Base-by-base conservation (phyloP, 2,888 invertebrate genomes). In the Epsilonema sp. region DNA sequence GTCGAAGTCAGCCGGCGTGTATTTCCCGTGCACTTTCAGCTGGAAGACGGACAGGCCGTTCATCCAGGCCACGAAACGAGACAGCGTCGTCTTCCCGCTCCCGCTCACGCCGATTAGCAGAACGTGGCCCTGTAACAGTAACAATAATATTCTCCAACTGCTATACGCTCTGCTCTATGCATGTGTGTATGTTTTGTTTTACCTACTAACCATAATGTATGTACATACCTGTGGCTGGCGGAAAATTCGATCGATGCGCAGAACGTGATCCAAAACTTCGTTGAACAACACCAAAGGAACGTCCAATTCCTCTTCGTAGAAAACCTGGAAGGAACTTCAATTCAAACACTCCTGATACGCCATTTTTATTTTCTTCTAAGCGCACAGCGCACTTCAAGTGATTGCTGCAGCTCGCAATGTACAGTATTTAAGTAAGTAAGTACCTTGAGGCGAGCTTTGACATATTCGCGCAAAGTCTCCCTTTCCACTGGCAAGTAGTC, bases 31-130 rank as follows among this genome's bases (percentile, higher is more conserved):
- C 57, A 82, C 87, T 74, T 92, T 90, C 56, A 97, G 92, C 74
- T 97, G 94, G 78, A 94, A 97, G 50, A 97, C 90, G 55, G 85
- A 86, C 36, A 99, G 75, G 5, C 97, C 97, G 67, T 99, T 99
- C 83, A 99, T 89, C 92, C 97, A 99, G 43, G 97, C 97, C 26
- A 99, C 97, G 69, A 99, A 99, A 55, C 97, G 76, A 24, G 94
- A 94, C 56, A 97, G 76, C 11, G 97, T 99, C 1, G 97, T 99
- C 72, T 99, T 99, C 55, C 97, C 97, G 54, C 94, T 89, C 41
- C 97, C 97, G 45, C 92, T 92, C 4, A 94, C 94, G 54, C 97
- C 97, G 62, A 99, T 99, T 5, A 99, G 75, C 58, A 99, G 70
- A 56, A 97, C 70, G 70, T 99, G 97, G 47, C 97, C 97, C 67